Conservation (phyloP, 2,113 vertebrate species). For the Parus major region DNA sequence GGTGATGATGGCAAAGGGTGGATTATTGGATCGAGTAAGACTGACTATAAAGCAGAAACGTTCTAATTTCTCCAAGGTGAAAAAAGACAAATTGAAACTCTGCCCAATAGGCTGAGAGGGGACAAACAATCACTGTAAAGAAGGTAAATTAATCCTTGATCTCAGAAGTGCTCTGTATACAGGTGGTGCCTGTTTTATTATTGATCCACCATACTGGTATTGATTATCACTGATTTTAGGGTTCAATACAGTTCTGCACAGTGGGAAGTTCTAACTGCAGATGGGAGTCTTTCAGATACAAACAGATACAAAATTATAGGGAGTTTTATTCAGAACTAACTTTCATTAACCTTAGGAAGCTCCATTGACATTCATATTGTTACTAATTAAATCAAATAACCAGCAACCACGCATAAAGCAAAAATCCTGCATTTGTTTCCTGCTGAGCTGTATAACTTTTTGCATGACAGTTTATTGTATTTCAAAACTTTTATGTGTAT, state of each 20-base stretch:
- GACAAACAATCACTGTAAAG: background rate
- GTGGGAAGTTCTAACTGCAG: background rate
- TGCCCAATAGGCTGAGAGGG: background rate
- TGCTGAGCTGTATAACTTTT: slow-evolving; percentile 3
- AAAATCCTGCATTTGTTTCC: background rate
- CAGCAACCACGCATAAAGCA: background rate
- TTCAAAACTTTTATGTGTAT: slow-evolving; percentile 28
- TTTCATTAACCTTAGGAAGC: background rate
- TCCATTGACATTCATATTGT: background rate
- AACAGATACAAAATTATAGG: background rate
- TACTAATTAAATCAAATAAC: background rate
- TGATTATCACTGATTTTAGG: background rate
- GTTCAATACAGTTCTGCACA: accelerated
- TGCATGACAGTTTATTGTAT: background rate
- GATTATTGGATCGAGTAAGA: background rate
- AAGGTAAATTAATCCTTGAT: background rate
- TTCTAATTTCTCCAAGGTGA: background rate
- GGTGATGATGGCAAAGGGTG: background rate
- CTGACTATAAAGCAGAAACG: background rate
- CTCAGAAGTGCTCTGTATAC: background rate
- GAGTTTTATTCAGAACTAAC: background rate
- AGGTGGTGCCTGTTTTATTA: background rate
- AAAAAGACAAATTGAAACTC: background rate
- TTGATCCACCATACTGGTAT: no score
- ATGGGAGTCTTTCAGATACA: background rate